A percentile compares a stretch with the other conserved stretches of the same genome.
These are phyloP conservation scores for Tridacna gigas DNA, from an alignment of 2,888 invertebrate species.

Conservation along the genomic window DNA sequence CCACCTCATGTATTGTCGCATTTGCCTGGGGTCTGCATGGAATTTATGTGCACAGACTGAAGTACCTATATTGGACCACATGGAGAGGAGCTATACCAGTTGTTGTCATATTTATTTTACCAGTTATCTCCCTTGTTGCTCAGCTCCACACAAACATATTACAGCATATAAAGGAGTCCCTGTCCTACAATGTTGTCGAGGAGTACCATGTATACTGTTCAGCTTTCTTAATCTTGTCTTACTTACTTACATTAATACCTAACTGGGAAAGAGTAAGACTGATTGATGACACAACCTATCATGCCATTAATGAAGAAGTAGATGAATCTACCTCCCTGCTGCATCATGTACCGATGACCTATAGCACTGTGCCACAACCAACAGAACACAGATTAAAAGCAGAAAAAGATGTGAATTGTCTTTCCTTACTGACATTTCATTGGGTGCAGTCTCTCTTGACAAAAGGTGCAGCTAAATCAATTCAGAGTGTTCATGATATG, in stretches of 20 bases:
- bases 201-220: conserved; percentile 74
- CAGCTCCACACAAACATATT: conserved; percentile 89
- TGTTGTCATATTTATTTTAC: conserved; percentile 89
- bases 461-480: conserved; percentile 84
- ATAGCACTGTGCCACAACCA: conserved; percentile 54
- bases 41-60: conserved; percentile 90
- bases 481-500: conserved; percentile 86
- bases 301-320: conserved; percentile 66
- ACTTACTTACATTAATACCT: conserved; percentile 90
- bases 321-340: conserved; percentile 72
- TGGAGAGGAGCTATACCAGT: conserved; percentile 90
- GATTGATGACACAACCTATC: conserved; percentile 59
- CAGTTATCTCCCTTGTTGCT: conserved; percentile 89
- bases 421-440: conserved; percentile 92
- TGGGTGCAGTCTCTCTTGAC: conserved; percentile 94
- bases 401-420: conserved; percentile 90
- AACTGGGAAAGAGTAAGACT: conserved; percentile 61
- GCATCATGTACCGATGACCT: conserved; percentile 51
- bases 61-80: conserved; percentile 83
- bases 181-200: conserved; percentile 68
- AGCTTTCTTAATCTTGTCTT: conserved; percentile 88
- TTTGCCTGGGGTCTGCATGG: conserved; percentile 94
- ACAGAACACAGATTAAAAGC: conserved; percentile 61
- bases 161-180: conserved; percentile 63
- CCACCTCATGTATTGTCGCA: conserved; percentile 90